A percentile compares a stretch with the other conserved stretches of the same genome.
These are phyloP conservation scores for Probosciger aterrimus DNA, from an alignment of 2,113 vertebrate species.

Conservation along the genomic window DNA sequence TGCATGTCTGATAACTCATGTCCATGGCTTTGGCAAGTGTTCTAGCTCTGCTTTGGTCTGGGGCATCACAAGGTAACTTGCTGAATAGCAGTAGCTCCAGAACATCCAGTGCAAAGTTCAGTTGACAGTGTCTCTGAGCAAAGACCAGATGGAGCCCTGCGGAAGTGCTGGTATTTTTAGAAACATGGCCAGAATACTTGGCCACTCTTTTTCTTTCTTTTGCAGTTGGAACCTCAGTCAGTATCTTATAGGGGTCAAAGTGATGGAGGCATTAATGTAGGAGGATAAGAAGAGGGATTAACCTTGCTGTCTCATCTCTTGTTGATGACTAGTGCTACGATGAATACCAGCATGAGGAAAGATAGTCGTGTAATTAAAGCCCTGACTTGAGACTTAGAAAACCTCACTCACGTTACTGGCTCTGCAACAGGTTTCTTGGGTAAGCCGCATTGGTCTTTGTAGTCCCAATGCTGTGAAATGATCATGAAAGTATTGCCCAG, in stretches of 20 bases:
- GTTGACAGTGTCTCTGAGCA: constrained; percentile 4
- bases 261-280: not conserved
- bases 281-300: constrained; percentile 17
- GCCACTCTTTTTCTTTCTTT: not conserved
- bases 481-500: not conserved
- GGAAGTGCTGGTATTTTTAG: constrained; percentile 43
- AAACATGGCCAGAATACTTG: not conserved
- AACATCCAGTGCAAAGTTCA: not conserved
- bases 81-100: not conserved
- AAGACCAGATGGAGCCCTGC: constrained; percentile 38
- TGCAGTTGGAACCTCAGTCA: not conserved
- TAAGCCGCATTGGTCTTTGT: not conserved
- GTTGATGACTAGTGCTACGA: not conserved
- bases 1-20: not conserved
- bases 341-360: not conserved
- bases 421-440: not conserved
- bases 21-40: not conserved
- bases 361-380: not conserved
- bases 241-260: not conserved
- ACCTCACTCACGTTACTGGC: not conserved
- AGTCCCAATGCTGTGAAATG: not conserved
- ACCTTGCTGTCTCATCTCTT: not conserved
- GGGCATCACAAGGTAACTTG: not conserved
- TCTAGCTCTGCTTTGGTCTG: not conserved
- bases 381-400: not conserved